Evolutionary conservation across 2,113 vertebrate species (phyloP), one percentile per base, ranked within the genome.

Genomic region (Ctenodactylus gundi): DNA sequence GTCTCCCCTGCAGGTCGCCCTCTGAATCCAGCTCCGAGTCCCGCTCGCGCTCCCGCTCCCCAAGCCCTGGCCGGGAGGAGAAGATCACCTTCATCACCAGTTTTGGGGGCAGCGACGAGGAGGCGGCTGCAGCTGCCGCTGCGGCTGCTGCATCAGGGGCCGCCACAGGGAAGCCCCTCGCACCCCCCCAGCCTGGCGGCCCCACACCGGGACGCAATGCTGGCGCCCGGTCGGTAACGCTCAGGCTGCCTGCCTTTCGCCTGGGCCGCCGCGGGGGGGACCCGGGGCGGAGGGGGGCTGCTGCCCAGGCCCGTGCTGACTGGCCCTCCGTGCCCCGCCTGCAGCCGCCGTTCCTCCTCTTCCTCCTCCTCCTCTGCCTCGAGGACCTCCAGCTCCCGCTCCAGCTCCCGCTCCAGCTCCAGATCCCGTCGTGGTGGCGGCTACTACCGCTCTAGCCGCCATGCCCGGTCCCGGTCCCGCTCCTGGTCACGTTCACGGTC

Each of bases 61-160:
- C 98, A 0, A 98, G 97, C 23, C 99, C 98, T 0, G 99, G 99
- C 65, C 98, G 98, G 0, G 99, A 98, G 88, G 98, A 99, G 97
- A 99, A 99, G 97, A 99, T 99, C 98, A 99, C 99, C 9, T 99
- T 99, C 97, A 99, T 99, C 97, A 99, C 99, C 94, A 99, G 99
- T 92, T 99, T 99, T 0, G 99, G 99, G 12, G 99, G 99, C 97
- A 99, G 99, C 4, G 99, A 99, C 0, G 99, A 99, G 2, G 99
- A 99, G 96, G 98, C 98, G 0, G 98, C 98, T 0, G 95, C 98
- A 0, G 96, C 97, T 0, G 98, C 97, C 1, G 93, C 97, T 0
- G 84, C 96, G 0, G 97, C 96, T 0, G 84, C 97, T 78, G 27
- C 98, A 49, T 94, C 98, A 14, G 98, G 97, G 89, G 95, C 98